phyloP scores from a whole-genome alignment of 2,797 vertebrate genomes.

The Thaleichthys pacificus region DNA sequence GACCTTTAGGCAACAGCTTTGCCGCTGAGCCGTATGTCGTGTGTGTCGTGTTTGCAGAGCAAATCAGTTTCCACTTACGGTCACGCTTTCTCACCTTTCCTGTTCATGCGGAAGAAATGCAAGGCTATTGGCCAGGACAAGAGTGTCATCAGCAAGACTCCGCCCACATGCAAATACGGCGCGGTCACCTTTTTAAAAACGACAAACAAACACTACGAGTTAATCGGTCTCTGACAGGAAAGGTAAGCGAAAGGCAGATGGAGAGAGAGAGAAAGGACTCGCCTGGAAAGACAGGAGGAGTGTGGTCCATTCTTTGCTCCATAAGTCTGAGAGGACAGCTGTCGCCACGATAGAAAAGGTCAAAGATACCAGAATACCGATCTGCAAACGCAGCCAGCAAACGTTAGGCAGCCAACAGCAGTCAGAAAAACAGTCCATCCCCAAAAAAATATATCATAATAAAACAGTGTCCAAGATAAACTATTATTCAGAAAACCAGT shows the following conservation, averaged over 20 bases:
- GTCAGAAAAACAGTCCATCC: background rate
- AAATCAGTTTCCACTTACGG: background rate
- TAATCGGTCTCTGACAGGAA: too few species aligned
- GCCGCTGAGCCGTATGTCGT: background rate
- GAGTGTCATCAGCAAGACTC: constrained; percentile 78
- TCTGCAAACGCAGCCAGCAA: constrained; percentile 58
- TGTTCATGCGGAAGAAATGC: constrained; percentile 77
- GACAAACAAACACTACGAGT: background rate
- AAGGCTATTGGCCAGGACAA: constrained; percentile 86
- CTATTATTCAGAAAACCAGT: background rate
- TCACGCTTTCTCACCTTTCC: constrained; percentile 69
- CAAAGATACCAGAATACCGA: constrained; percentile 74
- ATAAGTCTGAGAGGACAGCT: constrained; percentile 69
- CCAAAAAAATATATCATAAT: background rate
- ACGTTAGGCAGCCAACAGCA: background rate
- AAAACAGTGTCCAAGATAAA: too few species aligned
- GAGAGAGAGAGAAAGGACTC: constrained; percentile 19
- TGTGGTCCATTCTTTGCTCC: constrained; percentile 81
- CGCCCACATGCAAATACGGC: constrained; percentile 83
- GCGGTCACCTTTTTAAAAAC: constrained; percentile 80
- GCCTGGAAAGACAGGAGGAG: constrained; percentile 87
- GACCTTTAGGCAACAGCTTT: too few species aligned
- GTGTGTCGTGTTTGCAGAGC: background rate
- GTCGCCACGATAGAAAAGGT: constrained; percentile 64
- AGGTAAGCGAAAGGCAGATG: too few species aligned